phyloP scores from a whole-genome alignment of 2,888 invertebrate species.

The Phoenoteleia sp. region DNA sequence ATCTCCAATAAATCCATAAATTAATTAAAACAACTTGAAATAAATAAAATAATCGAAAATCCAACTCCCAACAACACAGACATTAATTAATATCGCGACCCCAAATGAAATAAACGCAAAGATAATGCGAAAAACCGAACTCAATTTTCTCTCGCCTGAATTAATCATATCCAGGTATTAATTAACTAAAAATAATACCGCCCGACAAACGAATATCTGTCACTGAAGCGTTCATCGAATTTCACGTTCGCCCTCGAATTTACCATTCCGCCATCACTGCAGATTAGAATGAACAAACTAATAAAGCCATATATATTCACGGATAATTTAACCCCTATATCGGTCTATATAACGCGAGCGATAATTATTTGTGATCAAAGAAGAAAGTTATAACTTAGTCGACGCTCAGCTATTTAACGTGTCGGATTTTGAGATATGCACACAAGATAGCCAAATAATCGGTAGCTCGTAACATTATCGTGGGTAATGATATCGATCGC shows the following conservation, averaged over 20 bases:
- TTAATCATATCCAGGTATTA: no score
- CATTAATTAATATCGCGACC: no score
- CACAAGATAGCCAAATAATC: conserved; percentile 56
- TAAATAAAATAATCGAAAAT: no score
- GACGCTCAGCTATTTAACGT: conserved; percentile 34
- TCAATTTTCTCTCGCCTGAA: no score
- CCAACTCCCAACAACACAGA: no score
- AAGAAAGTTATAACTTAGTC: conserved; percentile 53
- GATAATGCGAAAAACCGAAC: no score
- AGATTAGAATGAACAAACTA: conserved; percentile 63
- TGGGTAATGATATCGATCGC: conserved; percentile 58
- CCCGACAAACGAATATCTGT: no score
- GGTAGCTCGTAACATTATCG: conserved; percentile 39
- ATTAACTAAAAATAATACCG: no score
- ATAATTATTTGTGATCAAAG: conserved; percentile 54
- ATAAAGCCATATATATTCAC: conserved; percentile 60
- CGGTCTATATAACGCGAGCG: conserved; percentile 33
- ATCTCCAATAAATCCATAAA: no score
- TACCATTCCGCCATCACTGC: conserved; percentile 11
- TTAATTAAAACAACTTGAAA: no score
- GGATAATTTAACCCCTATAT: conserved; percentile 48
- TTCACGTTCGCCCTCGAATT: conserved; percentile 27
- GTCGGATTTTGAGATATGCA: conserved; percentile 55
- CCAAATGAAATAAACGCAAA: no score
- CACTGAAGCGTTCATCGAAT: no score